phyloP scores from a whole-genome alignment of 2,113 vertebrate genomes.

The Mandrillus leucophaeus region DNA sequence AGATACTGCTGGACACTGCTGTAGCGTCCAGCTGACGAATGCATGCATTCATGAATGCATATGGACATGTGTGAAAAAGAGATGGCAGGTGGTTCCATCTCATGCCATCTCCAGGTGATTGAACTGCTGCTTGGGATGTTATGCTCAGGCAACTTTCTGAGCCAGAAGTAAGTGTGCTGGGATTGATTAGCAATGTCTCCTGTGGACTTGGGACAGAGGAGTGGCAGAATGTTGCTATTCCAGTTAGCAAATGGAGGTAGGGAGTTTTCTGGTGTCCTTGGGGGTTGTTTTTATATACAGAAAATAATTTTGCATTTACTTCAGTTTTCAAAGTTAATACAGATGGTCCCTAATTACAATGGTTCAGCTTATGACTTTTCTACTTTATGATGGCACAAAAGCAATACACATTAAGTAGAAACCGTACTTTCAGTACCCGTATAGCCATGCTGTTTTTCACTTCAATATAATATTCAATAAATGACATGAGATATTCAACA shows the following conservation, averaged over 20 bases:
- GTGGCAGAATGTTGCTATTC: not conserved
- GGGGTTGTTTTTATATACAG: not conserved
- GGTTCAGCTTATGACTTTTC: not conserved
- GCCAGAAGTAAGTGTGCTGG: not conserved
- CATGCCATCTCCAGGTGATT: not conserved
- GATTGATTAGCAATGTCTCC: not conserved
- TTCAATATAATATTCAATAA: not conserved
- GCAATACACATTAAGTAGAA: not conserved
- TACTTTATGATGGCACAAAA: not conserved
- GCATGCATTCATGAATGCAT: not conserved
- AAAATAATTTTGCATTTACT: constrained; percentile 4
- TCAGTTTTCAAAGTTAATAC: constrained; percentile 25
- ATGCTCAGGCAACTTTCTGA: not conserved
- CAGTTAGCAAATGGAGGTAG: not conserved
- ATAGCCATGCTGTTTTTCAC: not conserved
- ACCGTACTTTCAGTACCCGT: not conserved
- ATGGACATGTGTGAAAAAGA: not conserved
- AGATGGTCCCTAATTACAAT: not conserved
- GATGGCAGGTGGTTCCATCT: not conserved
- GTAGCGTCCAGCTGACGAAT: not conserved
- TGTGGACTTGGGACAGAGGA: not conserved
- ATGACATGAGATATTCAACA: not conserved
- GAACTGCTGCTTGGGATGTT: not conserved
- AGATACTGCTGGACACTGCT: not conserved
- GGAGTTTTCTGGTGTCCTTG: not conserved